Evolutionary conservation across 2,113 vertebrate species (phyloP), one percentile per base, ranked within the genome.

Genomic region (Pteruthius melanotis): DNA sequence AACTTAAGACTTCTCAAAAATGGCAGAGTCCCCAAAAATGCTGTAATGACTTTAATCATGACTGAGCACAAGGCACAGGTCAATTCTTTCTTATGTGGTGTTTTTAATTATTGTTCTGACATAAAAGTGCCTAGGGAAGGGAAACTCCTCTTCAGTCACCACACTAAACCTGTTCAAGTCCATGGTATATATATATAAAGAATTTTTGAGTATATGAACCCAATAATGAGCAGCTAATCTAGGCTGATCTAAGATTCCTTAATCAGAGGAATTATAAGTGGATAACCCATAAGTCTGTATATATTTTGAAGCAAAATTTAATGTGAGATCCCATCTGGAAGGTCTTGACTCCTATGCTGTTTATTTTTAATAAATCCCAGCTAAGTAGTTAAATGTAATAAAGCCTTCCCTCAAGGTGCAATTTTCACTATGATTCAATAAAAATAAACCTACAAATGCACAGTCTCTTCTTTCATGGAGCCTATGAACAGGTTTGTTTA

Each of bases 341-440:
- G 59, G 56, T 92, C 76, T 95, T 91, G 83, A 95, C 54, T 95
- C 42, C 28, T 81, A 12, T 50, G 64, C 23, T 94, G 81, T 93
- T 97, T 97, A 91, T 96, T 97, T 89, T 93, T 91, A 95, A 91
- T 95, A 96, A 96, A 96, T 93, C 78, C 57, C 91, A 64, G 39
- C 31, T 95, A 95, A 97, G 83, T 88, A 95, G 88, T 94, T 95
- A 95, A 95, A 95, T 54, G 74, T 66, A 93, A 93, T 92, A 91
- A 86, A 94, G 69, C n/a, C 45, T 78, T 93, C 88, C 84, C 85
- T 97, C 35, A 95, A 95, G 86, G 75, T 92, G 69, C 53, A 95
- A 87, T 95, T 91, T 95, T 94, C 93, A 88, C 90, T 44, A 37
- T 82, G 87, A 93, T 95, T 96, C 70, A 97, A 93, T 96, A 92